Percentiles rank a stretch among this genome's conserved stretches.
phyloP scores from a whole-genome alignment of 1,140 invertebrate genomes.

The Cyclargus thomasi region DNA sequence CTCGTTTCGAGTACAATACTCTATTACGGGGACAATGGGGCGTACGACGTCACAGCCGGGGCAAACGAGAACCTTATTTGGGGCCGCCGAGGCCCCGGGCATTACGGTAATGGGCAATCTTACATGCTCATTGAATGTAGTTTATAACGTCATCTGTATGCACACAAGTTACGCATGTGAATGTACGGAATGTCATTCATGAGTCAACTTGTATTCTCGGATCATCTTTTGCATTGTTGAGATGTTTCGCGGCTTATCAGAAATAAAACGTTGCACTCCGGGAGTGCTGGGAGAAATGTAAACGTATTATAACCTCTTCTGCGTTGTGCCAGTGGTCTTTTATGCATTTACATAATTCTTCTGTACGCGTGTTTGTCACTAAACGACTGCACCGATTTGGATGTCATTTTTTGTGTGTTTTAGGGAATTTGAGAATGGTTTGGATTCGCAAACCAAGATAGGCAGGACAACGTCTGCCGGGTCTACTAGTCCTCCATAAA shows the following conservation, averaged over 20 bases:
- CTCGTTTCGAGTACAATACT: conserved; percentile 37
- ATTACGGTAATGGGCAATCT: conserved; percentile 28
- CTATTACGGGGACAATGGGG: conserved; percentile 50
- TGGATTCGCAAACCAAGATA: too few relatives aligned
- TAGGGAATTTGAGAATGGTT: too few relatives aligned
- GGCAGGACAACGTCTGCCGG: too few relatives aligned
- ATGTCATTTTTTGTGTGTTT: too few relatives aligned
- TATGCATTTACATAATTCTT: too few relatives aligned
- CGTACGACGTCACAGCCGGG: conserved; percentile 25
- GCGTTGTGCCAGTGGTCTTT: too few relatives aligned
- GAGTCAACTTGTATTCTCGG: conserved; percentile 11
- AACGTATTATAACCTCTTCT: too few relatives aligned
- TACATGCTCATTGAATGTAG: conserved; percentile 31
- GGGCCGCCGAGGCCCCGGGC: conserved; percentile 18
- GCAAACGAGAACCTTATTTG: conserved; percentile 21
- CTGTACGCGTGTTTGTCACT: too few relatives aligned
- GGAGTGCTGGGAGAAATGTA: neutral
- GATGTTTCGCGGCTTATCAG: neutral
- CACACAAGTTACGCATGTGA: conserved; percentile 19
- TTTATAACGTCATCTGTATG: conserved; percentile 31
- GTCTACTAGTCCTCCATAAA: too few relatives aligned
- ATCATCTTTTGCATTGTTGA: neutral
- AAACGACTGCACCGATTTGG: too few relatives aligned
- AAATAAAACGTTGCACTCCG: neutral
- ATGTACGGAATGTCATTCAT: conserved; percentile 21